Evolutionary conservation across 2,888 invertebrate genomes (phyloP), one percentile per base, ranked within the genome.

Genomic region (Apodemia zela): DNA sequence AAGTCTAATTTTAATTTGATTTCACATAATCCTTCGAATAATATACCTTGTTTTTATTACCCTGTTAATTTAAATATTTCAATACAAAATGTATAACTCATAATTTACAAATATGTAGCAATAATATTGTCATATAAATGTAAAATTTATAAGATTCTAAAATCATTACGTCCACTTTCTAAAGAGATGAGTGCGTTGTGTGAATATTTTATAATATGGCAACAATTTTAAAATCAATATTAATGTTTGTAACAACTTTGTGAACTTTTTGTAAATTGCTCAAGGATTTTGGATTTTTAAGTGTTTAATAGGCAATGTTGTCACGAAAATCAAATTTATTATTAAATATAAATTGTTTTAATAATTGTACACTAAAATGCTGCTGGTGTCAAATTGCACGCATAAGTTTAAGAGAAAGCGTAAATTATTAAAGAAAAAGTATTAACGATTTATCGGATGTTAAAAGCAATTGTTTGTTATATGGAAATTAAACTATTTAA

Each of bases 301-400:
- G 63, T 65, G 64, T 66, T 70, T 73, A 68, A 75, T 60, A 59
- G 76, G 76, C 80, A 77, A 77, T 81, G 78, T 81, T 83, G 79
- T 80, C 82, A 78, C 78, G 75, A 79, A 77, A 79, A 79, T 72
- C 72, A 62, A 76, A 74, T 77, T 38, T 79, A 79, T 80, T 82
- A 82, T 78, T 75, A 76, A 69, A 67, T 69, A 68, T 63, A 66
- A 73, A 81, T 84, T 85, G 85, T 84, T 84, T 85, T 78, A 84
- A 81, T 79, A 75, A 79, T 77, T 74, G 76, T 71, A 73, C 68
- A 66, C 69, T 73, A 82, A 83, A 87, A 88, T 86, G 88, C 87
- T 88, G 81, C 80, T 79, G 75, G 84, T 87, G 87, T 88, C 82
- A 84, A 85, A 84, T 73, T 83, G 89, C 90, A 89, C 89, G 90